Base-by-base conservation (phyloP, 2,888 invertebrate genomes). In the Chymomyza amoena region DNA sequence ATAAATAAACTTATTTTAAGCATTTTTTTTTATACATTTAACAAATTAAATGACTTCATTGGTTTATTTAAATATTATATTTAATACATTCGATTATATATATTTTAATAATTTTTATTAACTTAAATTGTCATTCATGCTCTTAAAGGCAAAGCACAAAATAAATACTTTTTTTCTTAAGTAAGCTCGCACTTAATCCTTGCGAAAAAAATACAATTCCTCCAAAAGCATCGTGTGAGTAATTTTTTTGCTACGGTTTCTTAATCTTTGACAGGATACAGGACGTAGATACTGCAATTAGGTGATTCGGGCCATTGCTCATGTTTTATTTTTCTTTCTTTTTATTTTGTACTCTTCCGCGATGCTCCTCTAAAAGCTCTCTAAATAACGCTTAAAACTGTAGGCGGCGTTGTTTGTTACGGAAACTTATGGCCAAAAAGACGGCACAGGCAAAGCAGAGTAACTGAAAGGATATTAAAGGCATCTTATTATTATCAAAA, bases 341-440 rank as follows among this genome's bases (percentile, higher is more conserved):
- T 4, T 10, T 13, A 10, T 54, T 54, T 59, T 60, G 32, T 60
- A 52, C 32, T 51, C 16, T 36, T 18, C 57, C 13, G 25, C 25
- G 25, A 57, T 18, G 57, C 25, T 25, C 57, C 25, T 25, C 25
- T 13, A 20, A n/a, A 54, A 54, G 25, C 10, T 20, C 13, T n/a
- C n/a, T n/a, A n/a, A 10, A 15, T 25, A 25, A 15, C 36, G 39
- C 28, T 32, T 90, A 90, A 79, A 90, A 90, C 68, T 89, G 84
- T 90, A 90, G 77, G 51, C 90, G 90, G 52, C 90, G 73, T 76
- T 90, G 90, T 65, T 89, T 90, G 66, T 90, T 90, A 56, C 87
- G 88, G 78, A 89, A 89, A 76, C 84, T 89, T 10, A 90, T 87
- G 66, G 80, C 81, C 72, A 90, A 73, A 67, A 86, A 81, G 9